Conservation (phyloP, 1,140 invertebrate species). For the Cydia splendana region DNA sequence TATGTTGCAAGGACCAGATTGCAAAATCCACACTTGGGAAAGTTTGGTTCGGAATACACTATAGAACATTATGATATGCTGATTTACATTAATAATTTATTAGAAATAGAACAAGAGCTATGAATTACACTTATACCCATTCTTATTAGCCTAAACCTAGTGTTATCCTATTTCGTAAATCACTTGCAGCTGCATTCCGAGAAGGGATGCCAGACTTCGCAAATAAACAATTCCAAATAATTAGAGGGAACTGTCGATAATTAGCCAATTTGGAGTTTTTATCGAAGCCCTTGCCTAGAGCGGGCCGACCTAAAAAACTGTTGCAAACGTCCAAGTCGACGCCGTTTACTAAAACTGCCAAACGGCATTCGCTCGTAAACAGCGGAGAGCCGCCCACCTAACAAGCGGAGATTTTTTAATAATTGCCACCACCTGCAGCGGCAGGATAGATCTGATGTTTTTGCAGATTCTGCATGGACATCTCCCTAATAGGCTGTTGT, state of each 20-base stretch:
- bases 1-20: no score
- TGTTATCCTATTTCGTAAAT: background rate
- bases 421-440: constrained; percentile 54
- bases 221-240: constrained; percentile 9
- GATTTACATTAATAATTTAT: background rate
- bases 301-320: constrained; percentile 45
- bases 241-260: constrained; percentile 14
- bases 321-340: constrained; percentile 34
- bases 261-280: constrained; percentile 39
- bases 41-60: no score
- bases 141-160: background rate
- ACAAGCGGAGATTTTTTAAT: constrained; percentile 55
- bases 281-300: constrained; percentile 42
- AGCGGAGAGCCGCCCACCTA: constrained; percentile 50
- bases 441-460: constrained; percentile 51
- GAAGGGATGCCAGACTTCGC: background rate
- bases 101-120: background rate
- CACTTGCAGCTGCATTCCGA: background rate
- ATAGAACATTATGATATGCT: no score
- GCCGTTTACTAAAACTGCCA: constrained; percentile 47
- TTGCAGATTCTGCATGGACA: constrained; percentile 49
- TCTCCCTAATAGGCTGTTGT: constrained; percentile 55
- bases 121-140: background rate
- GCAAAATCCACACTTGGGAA: no score
- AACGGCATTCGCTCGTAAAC: constrained; percentile 50